Percentiles rank a stretch among this genome's conserved stretches.
These are phyloP conservation scores for Drosophila colorata DNA, from an alignment of 2,888 invertebrate genomes.

Conservation along the genomic window DNA sequence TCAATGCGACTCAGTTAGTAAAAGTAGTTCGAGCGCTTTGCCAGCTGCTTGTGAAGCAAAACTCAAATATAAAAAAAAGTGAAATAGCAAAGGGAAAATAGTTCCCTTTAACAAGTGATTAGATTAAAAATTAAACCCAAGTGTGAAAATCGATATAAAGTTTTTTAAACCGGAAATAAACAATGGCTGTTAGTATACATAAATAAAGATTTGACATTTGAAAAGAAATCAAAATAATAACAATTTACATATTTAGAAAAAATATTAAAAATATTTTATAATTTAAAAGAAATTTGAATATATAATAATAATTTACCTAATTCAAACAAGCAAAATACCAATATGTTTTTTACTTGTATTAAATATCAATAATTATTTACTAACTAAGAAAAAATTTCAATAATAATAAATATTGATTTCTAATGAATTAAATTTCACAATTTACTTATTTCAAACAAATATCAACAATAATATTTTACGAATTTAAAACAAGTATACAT, in stretches of 20 bases:
- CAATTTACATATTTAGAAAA: too few relatives aligned
- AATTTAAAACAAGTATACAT: too few relatives aligned
- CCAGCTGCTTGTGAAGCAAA: constrained; percentile 24
- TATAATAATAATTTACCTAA: too few relatives aligned
- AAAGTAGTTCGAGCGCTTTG: constrained; percentile 50
- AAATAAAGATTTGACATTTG: background rate
- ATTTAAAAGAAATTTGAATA: background rate
- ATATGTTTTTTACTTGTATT: too few relatives aligned
- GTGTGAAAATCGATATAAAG: constrained; percentile 1
- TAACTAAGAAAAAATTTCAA: too few relatives aligned
- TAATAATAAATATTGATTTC: too few relatives aligned
- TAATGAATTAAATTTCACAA: too few relatives aligned
- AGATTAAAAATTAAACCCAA: background rate
- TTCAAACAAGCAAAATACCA: too few relatives aligned
- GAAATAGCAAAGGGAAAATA: constrained; percentile 3
- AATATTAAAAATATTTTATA: background rate
- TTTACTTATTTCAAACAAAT: too few relatives aligned
- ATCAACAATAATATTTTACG: too few relatives aligned
- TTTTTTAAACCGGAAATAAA: constrained; percentile 2
- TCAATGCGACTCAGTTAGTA: constrained; percentile 58
- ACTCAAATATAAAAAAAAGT: constrained; percentile 12
- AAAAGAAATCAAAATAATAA: background rate
- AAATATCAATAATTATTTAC: too few relatives aligned
- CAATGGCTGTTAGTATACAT: constrained; percentile 50
- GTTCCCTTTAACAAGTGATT: background rate